Percentiles rank a stretch among this genome's conserved stretches.
phyloP scores from a whole-genome alignment of 2,797 vertebrate genomes.

The Platyrinchus mystaceus region DNA sequence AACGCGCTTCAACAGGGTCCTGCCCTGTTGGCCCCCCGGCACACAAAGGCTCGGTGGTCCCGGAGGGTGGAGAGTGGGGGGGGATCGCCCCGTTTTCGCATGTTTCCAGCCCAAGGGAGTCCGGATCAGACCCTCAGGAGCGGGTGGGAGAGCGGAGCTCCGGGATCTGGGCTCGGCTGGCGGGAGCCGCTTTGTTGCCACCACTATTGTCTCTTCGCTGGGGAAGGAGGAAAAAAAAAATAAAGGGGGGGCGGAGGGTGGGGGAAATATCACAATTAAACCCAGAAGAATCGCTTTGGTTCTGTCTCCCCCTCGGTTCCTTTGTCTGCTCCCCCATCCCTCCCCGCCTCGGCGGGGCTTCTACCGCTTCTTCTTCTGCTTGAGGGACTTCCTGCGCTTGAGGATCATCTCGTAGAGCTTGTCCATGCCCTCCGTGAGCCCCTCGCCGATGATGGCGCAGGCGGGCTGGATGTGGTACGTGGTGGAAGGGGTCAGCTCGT shows the following conservation, averaged over 20 bases:
- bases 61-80: background rate
- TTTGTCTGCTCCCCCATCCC: conserved; percentile 52
- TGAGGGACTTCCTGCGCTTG: conserved; percentile 91
- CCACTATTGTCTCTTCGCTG: conserved; percentile 21
- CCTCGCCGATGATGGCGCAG: conserved; percentile 97
- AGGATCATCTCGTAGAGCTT: conserved; percentile 97
- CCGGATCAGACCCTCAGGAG: background rate
- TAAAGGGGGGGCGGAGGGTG: background rate
- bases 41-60: conserved; percentile 1
- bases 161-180: conserved; percentile 27
- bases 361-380: conserved; percentile 94
- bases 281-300: conserved; percentile 55
- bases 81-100: background rate
- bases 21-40: conserved; percentile 65
- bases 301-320: conserved; percentile 49
- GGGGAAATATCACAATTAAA: background rate
- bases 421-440: conserved; percentile 96
- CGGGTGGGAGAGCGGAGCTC: background rate
- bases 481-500: conserved; percentile 91
- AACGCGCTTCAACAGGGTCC: conserved; percentile 66
- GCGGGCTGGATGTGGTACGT: conserved; percentile 95
- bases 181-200: conserved; percentile 38
- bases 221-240: background rate
- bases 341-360: conserved; percentile 25
- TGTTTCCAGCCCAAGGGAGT: background rate